A percentile compares a stretch with the other conserved stretches of the same genome.
These are phyloP conservation scores for Atta texana DNA, from an alignment of 1,140 invertebrate species.

Conservation along the genomic window DNA sequence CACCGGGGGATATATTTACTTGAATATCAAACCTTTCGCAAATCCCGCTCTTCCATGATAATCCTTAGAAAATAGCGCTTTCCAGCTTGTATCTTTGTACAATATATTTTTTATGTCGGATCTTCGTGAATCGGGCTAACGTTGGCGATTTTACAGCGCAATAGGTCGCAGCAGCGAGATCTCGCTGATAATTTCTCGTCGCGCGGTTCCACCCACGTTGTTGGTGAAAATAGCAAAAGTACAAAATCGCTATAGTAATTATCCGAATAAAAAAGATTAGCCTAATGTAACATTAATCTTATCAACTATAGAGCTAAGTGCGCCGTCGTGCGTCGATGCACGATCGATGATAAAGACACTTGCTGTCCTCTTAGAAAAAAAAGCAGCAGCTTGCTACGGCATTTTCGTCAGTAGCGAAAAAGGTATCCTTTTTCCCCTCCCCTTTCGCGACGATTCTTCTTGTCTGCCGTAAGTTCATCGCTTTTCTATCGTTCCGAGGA, in stretches of 20 bases:
- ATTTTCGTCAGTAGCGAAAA: slow-evolving; percentile 45
- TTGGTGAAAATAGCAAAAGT: slow-evolving; percentile 70
- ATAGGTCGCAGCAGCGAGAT: slow-evolving; percentile 13
- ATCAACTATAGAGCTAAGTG: slow-evolving; percentile 75
- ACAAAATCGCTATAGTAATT: slow-evolving; percentile 76
- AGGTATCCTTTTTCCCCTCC: slow-evolving; percentile 15
- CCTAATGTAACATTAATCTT: slow-evolving; percentile 74
- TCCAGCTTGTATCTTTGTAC: not conserved
- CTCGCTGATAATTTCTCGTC: slow-evolving; percentile 55
- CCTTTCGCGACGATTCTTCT: slow-evolving; percentile 15
- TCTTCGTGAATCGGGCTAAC: not conserved
- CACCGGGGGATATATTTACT: slow-evolving; percentile 1
- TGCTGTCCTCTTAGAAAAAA: slow-evolving; percentile 53
- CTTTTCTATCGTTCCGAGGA: slow-evolving; percentile 42
- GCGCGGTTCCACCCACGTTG: slow-evolving; percentile 30
- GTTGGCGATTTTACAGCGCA: not conserved
- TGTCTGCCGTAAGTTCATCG: slow-evolving; percentile 46
- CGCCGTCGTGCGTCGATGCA: slow-evolving; percentile 63
- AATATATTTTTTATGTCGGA: not conserved
- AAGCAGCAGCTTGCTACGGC: slow-evolving; percentile 49
- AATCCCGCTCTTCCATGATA: not conserved
- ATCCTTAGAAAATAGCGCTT: not conserved
- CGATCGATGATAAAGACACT: slow-evolving; percentile 46
- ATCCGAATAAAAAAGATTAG: slow-evolving; percentile 74
- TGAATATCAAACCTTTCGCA: slow-evolving; percentile 6